Conservation (phyloP, 2,797 vertebrate genomes). For the Siniperca scherzeri region DNA sequence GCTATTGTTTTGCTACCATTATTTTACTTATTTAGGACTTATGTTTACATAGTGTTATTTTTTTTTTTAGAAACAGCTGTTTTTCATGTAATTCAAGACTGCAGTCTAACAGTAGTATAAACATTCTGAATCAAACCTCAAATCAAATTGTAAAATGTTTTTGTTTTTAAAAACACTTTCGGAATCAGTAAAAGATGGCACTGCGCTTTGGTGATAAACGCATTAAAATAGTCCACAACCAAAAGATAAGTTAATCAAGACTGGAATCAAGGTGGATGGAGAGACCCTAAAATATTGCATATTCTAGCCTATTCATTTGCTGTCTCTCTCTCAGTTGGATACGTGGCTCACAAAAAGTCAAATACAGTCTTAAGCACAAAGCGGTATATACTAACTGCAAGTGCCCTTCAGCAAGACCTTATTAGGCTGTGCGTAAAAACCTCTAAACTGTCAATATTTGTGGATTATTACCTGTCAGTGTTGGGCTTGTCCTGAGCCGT, state of each 20-base stretch:
- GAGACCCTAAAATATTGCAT: neutral
- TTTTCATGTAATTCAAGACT: neutral
- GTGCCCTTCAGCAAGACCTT: neutral
- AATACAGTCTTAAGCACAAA: neutral
- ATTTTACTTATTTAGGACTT: neutral
- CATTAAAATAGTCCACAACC: neutral
- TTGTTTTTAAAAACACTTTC: neutral
- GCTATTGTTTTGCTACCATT: neutral
- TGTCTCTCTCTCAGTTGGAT: neutral
- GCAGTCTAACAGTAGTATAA: neutral
- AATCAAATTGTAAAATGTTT: neutral
- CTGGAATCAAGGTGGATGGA: neutral
- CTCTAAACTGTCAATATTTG: neutral
- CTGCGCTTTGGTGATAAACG: neutral
- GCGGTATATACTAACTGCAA: neutral
- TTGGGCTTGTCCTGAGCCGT: constrained; percentile 91
- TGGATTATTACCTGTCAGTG: constrained; percentile 87
- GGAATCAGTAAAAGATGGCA: neutral
- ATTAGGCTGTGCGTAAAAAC: neutral
- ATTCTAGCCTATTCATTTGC: neutral
- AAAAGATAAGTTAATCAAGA: neutral
- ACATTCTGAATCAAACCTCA: neutral
- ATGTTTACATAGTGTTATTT: neutral
- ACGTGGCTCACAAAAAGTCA: neutral
- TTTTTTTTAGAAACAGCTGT: neutral